Evolutionary conservation across 2,888 invertebrate genomes (phyloP).

Genomic region (Catocala sponsa): DNA sequence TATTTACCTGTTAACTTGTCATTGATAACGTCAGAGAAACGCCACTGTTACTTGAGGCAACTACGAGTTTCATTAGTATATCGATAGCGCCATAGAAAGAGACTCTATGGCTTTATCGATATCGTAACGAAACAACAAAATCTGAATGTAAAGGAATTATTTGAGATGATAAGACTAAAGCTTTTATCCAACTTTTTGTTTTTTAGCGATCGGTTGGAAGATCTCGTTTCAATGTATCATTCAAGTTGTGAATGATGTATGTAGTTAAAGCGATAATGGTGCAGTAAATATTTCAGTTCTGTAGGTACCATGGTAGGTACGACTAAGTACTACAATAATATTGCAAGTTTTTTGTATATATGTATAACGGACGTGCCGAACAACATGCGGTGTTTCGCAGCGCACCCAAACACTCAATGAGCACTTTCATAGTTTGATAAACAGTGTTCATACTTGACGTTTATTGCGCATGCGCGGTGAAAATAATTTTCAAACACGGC

Average conservation of each 20-base stretch:
- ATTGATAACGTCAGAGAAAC: constrained; percentile 28
- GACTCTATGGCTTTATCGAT: too few species aligned
- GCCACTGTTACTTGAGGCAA: not conserved
- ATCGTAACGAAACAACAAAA: too few species aligned
- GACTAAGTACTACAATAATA: constrained; percentile 13
- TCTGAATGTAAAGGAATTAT: too few species aligned
- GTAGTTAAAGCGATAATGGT: too few species aligned
- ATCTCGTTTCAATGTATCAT: too few species aligned
- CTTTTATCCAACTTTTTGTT: not conserved
- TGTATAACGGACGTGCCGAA: constrained; percentile 38
- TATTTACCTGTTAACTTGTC: constrained; percentile 24
- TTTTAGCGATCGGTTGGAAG: too few species aligned
- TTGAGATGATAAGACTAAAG: too few species aligned
- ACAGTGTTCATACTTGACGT: constrained; percentile 53
- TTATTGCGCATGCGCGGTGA: constrained; percentile 68
- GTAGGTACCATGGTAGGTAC: not conserved
- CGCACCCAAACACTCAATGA: constrained; percentile 32
- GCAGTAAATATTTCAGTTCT: too few species aligned
- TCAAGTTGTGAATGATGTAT: too few species aligned
- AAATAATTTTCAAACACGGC: constrained; percentile 82
- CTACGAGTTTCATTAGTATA: not conserved
- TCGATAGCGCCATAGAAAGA: too few species aligned
- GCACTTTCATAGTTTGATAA: constrained; percentile 66
- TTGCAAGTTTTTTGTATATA: constrained; percentile 32
- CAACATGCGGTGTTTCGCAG: constrained; percentile 43